Evolutionary conservation across 35 echinoderm and acorn worm species (phyloP).

Genomic region (Apostichopus parvimensis): DNA sequence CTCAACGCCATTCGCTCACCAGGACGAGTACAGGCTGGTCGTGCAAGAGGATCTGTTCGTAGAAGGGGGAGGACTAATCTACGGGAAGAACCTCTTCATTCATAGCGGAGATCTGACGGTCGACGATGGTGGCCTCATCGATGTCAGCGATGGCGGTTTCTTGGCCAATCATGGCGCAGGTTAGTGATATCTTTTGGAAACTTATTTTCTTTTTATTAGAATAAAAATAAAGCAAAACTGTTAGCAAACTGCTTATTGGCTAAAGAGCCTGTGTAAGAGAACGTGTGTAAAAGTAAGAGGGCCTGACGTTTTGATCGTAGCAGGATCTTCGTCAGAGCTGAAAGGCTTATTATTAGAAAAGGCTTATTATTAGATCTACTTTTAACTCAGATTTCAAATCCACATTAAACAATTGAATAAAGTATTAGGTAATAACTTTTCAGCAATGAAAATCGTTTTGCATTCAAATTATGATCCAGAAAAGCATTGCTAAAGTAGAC

Average conservation of each 20-base stretch:
- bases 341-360: neutral
- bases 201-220: neutral
- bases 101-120: constrained; percentile 72
- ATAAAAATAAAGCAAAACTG: neutral
- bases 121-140: constrained; percentile 81
- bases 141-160: constrained; percentile 80
- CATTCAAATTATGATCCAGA: too few relatives aligned
- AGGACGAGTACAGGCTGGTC: constrained; percentile 58
- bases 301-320: too few relatives aligned
- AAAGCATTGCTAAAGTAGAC: too few relatives aligned
- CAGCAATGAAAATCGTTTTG: too few relatives aligned
- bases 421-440: too few relatives aligned
- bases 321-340: too few relatives aligned
- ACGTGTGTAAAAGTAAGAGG: too few relatives aligned
- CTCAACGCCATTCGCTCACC: constrained; percentile 71
- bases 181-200: constrained; percentile 3
- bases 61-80: constrained; percentile 80
- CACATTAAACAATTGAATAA: too few relatives aligned
- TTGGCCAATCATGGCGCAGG: constrained; percentile 70
- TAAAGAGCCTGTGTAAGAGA: neutral
- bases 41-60: constrained; percentile 54
- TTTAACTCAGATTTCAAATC: too few relatives aligned
- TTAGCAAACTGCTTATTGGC: neutral
- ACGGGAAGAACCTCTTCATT: constrained; percentile 70
- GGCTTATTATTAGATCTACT: neutral